Conservation (phyloP, 2,113 vertebrate genomes). For the Halcyon malimbica region DNA sequence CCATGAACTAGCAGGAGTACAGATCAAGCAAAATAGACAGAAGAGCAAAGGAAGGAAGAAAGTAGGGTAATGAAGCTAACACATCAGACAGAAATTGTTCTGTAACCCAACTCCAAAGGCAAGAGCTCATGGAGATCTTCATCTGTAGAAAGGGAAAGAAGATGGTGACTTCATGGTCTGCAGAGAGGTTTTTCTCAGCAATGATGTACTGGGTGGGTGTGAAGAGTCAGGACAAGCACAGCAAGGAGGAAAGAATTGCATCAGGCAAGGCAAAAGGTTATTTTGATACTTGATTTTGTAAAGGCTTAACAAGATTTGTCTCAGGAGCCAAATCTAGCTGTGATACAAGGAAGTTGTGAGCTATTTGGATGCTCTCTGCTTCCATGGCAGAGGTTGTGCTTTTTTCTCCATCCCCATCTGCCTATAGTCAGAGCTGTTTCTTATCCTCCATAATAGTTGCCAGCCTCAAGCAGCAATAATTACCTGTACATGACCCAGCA, state of each 20-base stretch:
- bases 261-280: neutral
- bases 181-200: neutral
- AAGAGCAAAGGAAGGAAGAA: neutral
- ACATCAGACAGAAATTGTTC: neutral
- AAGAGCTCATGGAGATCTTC: neutral
- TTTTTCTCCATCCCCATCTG: neutral
- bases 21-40: neutral
- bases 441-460: neutral
- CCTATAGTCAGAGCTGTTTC: neutral
- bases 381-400: neutral
- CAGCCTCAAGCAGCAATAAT: neutral
- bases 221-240: neutral
- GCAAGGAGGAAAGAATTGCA: neutral
- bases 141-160: neutral
- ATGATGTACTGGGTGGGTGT: neutral
- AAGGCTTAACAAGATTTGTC: neutral
- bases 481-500: neutral
- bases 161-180: neutral
- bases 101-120: neutral
- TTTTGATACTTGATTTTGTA: neutral
- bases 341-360: neutral
- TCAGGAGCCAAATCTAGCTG: neutral
- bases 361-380: neutral
- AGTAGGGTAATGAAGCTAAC: neutral
- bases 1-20: neutral